A percentile compares a stretch with the other conserved stretches of the same genome.
Evolutionary conservation across 2,113 vertebrate genomes (phyloP).

Genomic region (Euleptes europaea): DNA sequence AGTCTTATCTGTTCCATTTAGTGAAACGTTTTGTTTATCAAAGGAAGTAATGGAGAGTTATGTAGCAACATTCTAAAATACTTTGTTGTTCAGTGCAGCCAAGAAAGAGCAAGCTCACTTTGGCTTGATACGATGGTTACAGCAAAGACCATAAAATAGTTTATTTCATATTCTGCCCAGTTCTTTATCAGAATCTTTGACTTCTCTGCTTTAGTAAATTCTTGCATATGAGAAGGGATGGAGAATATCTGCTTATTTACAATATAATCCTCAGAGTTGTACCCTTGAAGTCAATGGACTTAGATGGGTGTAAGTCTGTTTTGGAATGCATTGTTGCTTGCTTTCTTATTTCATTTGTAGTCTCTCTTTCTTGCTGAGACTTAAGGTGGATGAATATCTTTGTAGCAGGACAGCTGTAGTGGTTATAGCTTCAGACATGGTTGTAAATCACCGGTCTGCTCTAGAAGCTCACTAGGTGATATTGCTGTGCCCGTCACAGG

Average conservation of each 20-base stretch:
- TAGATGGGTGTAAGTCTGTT: too few species aligned
- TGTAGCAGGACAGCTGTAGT: not conserved
- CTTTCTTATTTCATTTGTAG: too few species aligned
- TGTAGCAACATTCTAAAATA: slow-evolving; percentile 1
- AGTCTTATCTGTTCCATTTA: not conserved
- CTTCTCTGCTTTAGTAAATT: not conserved
- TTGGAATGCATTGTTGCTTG: too few species aligned
- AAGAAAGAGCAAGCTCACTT: slow-evolving; percentile 7
- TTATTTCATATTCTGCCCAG: not conserved
- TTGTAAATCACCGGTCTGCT: too few species aligned
- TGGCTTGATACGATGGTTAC: not conserved
- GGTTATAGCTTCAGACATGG: too few species aligned
- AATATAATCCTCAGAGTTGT: too few species aligned
- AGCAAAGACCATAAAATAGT: not conserved
- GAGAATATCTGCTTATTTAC: not conserved
- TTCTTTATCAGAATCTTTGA: not conserved
- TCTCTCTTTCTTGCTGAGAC: too few species aligned
- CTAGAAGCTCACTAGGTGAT: too few species aligned
- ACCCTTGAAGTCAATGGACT: too few species aligned
- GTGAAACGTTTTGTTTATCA: not conserved
- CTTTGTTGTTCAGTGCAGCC: not conserved
- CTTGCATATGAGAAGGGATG: not conserved
- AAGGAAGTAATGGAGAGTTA: not conserved
- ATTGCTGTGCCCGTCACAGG: too few species aligned
- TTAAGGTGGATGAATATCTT: too few species aligned